Base-by-base conservation (phyloP, 2,888 invertebrate species). In the Tetrapedia diversipes region DNA sequence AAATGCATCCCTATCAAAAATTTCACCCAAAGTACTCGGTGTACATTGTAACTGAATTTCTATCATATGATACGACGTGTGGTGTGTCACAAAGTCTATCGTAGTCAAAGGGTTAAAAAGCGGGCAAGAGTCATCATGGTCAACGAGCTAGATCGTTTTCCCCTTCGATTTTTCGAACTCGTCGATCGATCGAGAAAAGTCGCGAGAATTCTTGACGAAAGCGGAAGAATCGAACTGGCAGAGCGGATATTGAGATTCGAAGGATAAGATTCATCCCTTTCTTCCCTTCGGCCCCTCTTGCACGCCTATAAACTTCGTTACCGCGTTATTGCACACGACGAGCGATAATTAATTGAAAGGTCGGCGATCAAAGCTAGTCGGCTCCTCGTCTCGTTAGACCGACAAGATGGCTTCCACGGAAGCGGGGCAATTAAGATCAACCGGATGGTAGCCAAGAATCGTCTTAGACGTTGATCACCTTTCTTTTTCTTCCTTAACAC, bases 311-410 rank as follows among this genome's bases (percentile, higher is more conserved):
- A 51, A 77, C 60, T 70, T 57, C 32, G 43, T 70, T 70, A 60
- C 29, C 43, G 2, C 32, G 45, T 59, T 69, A 54, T 39, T 54
- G 53, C 37, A 56, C 59, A 29, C 53, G 37, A 19, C 22, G 1
- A 22, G 19, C 53, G 61, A 45, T 80, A 80, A 79, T 79, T 77
- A 69, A 77, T 80, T 67, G 59, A 45, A 66, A 63, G 77, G 34
- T 51, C 74, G 70, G 10, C 32, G 69, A 75, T 76, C 41, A 63
- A 76, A 79, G 59, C 43, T 27, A 51, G 43, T 29, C 27, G 39
- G 47, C 39, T 53, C 8, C 29, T 37, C 54, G 27, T 22, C 45
- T 47, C n/a, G 22, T 34, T 43, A 57, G 39, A 63, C 56, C 32
- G 39, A n/a, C 32, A 2, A 39, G 22, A 7, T 19, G 24, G 24